A percentile compares a stretch with the other conserved stretches of the same genome.
These are phyloP conservation scores for Psilopogon haemacephalus DNA, from an alignment of 2,113 vertebrate genomes.

Conservation along the genomic window DNA sequence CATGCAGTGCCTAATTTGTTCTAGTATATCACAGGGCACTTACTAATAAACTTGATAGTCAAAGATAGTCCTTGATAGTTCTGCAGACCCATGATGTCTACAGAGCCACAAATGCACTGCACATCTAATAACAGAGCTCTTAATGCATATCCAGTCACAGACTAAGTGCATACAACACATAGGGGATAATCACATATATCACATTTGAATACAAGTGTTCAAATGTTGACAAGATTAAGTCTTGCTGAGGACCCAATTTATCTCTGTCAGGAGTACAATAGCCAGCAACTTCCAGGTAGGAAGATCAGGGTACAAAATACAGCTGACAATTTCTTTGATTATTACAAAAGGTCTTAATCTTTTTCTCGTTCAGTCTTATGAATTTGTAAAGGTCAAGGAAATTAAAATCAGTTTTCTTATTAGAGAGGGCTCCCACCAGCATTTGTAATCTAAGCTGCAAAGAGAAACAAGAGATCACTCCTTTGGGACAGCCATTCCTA, in stretches of 20 bases:
- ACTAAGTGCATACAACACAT: background rate
- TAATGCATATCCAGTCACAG: background rate
- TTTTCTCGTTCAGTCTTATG: background rate
- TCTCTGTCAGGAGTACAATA: background rate
- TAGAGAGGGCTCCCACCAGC: background rate
- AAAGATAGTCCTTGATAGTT: background rate
- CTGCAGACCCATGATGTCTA: background rate
- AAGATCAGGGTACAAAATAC: background rate
- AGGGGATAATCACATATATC: background rate
- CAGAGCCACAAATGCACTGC: background rate
- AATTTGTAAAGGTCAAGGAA: background rate
- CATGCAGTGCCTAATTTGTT: background rate
- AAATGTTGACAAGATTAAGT: background rate
- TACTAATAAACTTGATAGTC: background rate
- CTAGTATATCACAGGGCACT: background rate
- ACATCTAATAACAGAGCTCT: background rate
- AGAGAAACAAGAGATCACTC: background rate
- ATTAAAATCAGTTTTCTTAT: background rate
- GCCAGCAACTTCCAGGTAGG: background rate
- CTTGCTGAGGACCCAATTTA: background rate
- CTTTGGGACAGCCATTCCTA: background rate
- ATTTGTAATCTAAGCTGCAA: background rate
- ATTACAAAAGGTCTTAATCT: background rate
- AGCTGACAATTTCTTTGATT: background rate
- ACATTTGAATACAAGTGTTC: background rate